Evolutionary conservation across 2,113 vertebrate genomes (phyloP), one percentile per base, ranked within the genome.

Genomic region (Nannospalax galili): DNA sequence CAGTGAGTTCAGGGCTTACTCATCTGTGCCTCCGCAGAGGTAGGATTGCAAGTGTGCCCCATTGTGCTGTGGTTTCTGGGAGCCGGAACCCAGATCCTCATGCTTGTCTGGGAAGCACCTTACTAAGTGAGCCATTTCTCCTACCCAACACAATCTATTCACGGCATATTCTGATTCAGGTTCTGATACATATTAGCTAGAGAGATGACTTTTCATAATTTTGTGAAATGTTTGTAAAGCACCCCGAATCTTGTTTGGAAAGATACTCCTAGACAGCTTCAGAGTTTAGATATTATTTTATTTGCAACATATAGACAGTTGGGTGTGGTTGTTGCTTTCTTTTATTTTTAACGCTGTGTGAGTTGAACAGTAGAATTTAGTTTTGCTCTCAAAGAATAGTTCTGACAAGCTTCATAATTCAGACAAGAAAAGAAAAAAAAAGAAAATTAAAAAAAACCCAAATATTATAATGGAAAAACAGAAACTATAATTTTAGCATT

Each of bases 311-410:
- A 56, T 2, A 82, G 84, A 35, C 0, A 37, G 1, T 28, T 58
- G 9, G 11, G 24, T 74, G 0, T 1, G 19, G 37, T 35, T 45
- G 5, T 0, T 88, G 9, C 5, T 60, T 90, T 86, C 17, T 62
- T 91, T 94, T 67, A 42, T 65, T 77, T 72, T 96, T 91, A 93
- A 5, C 35, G 87, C 67, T 14, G 19, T 32, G 6, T 79, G 17
- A 84, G 64, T 82, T 84, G 65, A 73, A 60, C 8, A 64, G 32
- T n/a, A 72, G 1, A 1, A 3, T n/a, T 91, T 73, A 88, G 88
- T 72, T 60, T 64, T 90, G 35, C 67, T 93, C 15, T 93, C 84
- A 74, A 3, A 77, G 20, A 82, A 2, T 62, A 32, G 7, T 1
- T 60, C 45, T 88, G 58, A 82, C 42, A 94, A 90, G 37, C 14